Base-by-base conservation (phyloP, 2,113 vertebrate species). In the Halcyon senegalensis region DNA sequence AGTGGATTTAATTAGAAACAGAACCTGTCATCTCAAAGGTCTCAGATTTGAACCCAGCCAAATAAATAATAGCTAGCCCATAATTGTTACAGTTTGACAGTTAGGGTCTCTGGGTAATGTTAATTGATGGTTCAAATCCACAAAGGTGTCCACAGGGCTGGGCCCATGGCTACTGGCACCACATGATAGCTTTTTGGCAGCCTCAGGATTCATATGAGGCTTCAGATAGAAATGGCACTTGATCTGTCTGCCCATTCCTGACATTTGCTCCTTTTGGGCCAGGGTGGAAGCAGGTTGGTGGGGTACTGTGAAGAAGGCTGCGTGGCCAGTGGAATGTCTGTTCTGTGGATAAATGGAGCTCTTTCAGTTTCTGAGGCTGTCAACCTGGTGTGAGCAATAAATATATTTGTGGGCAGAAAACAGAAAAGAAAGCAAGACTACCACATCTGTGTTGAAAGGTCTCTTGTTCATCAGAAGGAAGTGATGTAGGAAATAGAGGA, bases 401-500 rank as follows among this genome's bases (percentile, higher is more conserved):
- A 91, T 95, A 86, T 77, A 78, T n/a, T 94, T 81, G 72, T 53
- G 83, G 86, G 63, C 76, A 94, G 81, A 91, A 94, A 95, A 88
- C 48, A 93, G 67, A 96, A 91, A 83, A 95, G 88, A 89, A 94
- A 90, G 73, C 78, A 90, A 93, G 90, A 31, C 73, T 94, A 43
- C 79, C 33, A 74, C 77, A 70, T 93, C 70, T 94, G 64, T 96
- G 94, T 94, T 92, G 87, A 95, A 97, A 96, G 76, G 63, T 92
- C 83, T 94, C 68, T 96, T 96, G 93, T 94, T 97, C 88, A 69
- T 84, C 76, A 94, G 93, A 95, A 96, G 75, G 78, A 91, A 92
- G 60, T 84, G 94, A 91, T 95, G 69, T 88, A 86, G 93, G 89
- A 94, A 95, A 94, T 74, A 85, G 64, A 93, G 48, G 59, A 89